Base-by-base conservation (phyloP, 2,113 vertebrate genomes). In the Thymallus thymallus region DNA sequence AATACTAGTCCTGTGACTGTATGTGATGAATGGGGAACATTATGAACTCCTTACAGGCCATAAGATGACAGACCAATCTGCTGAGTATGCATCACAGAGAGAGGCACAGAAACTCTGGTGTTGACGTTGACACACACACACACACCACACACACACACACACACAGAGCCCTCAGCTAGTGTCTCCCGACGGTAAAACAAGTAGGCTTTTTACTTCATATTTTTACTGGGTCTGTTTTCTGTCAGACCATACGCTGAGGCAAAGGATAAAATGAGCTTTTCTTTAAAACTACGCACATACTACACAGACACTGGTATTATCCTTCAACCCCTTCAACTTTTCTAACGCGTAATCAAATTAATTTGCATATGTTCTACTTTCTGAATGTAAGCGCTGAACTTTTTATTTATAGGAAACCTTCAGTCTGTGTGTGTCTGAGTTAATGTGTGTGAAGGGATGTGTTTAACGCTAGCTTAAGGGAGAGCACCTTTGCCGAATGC, bases 351-450 rank as follows among this genome's bases (percentile, higher is more conserved):
- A 75, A 86, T 80, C 65, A 69, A 82, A 77, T 55, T 45, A 84
- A 87, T 90, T 87, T 86, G 82, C 87, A 87, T 89, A 83, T 74
- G 80, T 41, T 83, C 81, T 76, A 82, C 14, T 83, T 79, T 71
- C 76, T 84, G 78, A 83, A 87, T 89, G 76, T 87, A 89, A 84
- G 81, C 84, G 32, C 73, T 87, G 88, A 86, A 90, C 87, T 32
- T 79, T 72, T 76, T 89, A 88, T 88, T 88, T 87, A 88, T 77
- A 75, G 32, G 67, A 48, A 75, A 77, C 78, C 80, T 76, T 79
- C 77, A 79, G 82, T 78, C 82, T 82, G 78, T 77, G 9, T 14
- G 63, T 76, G 51, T 10, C 9, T 10, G 20, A 41, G 35, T 41
- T 26, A 13, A 14, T 41, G 20, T 5, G 18, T 41, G 65, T 41